phyloP scores from a whole-genome alignment of 2,888 invertebrate genomes.

The Agrenia bidenticulata region DNA sequence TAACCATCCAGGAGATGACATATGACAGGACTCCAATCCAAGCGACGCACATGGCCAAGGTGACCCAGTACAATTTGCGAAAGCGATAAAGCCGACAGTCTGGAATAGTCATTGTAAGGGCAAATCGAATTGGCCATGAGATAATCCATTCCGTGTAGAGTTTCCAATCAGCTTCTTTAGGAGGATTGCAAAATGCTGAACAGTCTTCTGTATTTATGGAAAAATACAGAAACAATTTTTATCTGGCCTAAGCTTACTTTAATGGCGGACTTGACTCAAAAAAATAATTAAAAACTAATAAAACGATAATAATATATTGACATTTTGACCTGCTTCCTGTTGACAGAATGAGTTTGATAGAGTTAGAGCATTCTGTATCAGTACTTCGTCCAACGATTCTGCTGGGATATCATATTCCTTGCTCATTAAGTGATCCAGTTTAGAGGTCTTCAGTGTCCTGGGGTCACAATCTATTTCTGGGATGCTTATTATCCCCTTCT shows the following conservation, averaged over 20 bases:
- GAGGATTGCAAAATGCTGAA: slow-evolving; percentile 21
- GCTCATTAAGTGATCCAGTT: not conserved
- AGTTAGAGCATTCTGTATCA: slow-evolving; percentile 32
- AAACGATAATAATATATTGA: too few species aligned
- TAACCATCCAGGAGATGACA: slow-evolving; percentile 94
- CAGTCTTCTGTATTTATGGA: too few species aligned
- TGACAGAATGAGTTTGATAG: not conserved
- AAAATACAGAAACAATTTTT: too few species aligned
- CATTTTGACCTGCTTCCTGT: too few species aligned
- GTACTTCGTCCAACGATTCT: slow-evolving; percentile 25
- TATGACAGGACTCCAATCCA: slow-evolving; percentile 92
- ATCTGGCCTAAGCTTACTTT: too few species aligned
- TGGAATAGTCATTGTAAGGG: slow-evolving; percentile 83
- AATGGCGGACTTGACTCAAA: too few species aligned
- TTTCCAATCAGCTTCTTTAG: slow-evolving; percentile 63
- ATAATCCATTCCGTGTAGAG: slow-evolving; percentile 66
- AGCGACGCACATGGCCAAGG: slow-evolving; percentile 87
- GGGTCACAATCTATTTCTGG: too few species aligned
- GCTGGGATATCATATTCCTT: slow-evolving; percentile 3
- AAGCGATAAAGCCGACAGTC: slow-evolving; percentile 82
- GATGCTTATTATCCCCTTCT: slow-evolving; percentile 11
- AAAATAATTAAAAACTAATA: too few species aligned
- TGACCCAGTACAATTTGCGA: slow-evolving; percentile 81
- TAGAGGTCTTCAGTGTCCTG: not conserved
- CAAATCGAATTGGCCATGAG: slow-evolving; percentile 78